Base-by-base conservation (phyloP, 2,888 invertebrate species). In the Platycheirus albimanus region DNA sequence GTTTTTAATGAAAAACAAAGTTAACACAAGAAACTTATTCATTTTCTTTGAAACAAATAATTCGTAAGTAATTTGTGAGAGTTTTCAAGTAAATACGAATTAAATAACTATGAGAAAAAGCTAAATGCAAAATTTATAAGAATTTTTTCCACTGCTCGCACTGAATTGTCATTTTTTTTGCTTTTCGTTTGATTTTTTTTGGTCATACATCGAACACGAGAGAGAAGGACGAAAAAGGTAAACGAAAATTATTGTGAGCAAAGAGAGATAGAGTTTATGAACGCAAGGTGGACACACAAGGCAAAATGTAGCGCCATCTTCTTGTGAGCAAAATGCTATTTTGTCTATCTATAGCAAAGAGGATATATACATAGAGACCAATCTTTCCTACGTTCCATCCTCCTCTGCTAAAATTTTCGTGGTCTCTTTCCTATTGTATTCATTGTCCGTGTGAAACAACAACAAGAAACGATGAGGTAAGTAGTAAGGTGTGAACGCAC, bases 1-100 rank as follows among this genome's bases (percentile, higher is more conserved):
- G 87, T 89, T 89, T 83, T 87, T 86, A 87, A 87, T 87, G 86
- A 89, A 89, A 89, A 88, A 87, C 76, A 90, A 86, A 85, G 88
- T 88, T 83, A 90, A 86, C 86, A 89, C 87, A 79, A 87, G 86
- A 86, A 89, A 87, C 86, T 89, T 86, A 86, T 88, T 88, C 90
- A 90, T 90, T 85, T 87, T 88, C 17, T 45, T 33, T 7, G 2
- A 64, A 49, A 24, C 3, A 56, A 83, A 3, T 58, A 7, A 17
- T 49, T 69, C 4, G 54, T n/a, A 49, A 72, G 11, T 17, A 20
- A 64, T 47, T 78, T 74, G 24, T 43, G 30, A 56, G 52, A 69
- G 38, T 58, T 77, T 69, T 74, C 54, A 11, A 36, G 13, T 28
- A 17, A 51, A 20, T 52, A 66, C 20, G 36, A 45, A 36, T 36